These are phyloP conservation scores for Panonychus citri DNA, from an alignment of 1,140 invertebrate species.

Conservation along the genomic window DNA sequence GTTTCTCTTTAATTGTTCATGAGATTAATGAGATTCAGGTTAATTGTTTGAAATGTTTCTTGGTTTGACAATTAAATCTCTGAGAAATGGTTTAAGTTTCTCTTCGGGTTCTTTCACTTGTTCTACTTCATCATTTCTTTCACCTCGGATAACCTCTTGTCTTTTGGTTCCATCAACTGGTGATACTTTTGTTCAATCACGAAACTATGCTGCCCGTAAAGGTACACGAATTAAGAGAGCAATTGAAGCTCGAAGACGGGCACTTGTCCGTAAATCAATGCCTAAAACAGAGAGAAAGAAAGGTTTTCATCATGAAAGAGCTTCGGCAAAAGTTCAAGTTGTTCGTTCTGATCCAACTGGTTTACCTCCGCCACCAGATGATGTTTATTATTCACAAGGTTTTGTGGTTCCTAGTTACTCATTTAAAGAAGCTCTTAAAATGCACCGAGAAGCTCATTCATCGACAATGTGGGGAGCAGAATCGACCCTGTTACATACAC, in stretches of 20 bases:
- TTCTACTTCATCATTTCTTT: too few species aligned
- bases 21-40: too few species aligned
- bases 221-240: neutral
- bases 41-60: too few species aligned
- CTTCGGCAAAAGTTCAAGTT: neutral
- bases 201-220: neutral
- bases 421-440: conserved; percentile 42
- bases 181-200: too few species aligned
- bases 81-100: too few species aligned
- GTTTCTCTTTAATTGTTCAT: too few species aligned
- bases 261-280: neutral
- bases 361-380: conserved; percentile 4
- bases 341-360: neutral
- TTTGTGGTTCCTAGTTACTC: conserved; percentile 24
- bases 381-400: conserved; percentile 9
- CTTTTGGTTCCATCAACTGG: too few species aligned
- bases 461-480: conserved; percentile 45
- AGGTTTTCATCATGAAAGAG: neutral
- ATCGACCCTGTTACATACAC: conserved; percentile 34
- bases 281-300: neutral
- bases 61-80: too few species aligned
- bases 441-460: conserved; percentile 47
- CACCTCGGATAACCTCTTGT: too few species aligned
- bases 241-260: neutral
- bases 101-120: too few species aligned